These are phyloP conservation scores for Pseudachorutes palmiensis DNA, from an alignment of 1,140 invertebrate species.

Conservation along the genomic window DNA sequence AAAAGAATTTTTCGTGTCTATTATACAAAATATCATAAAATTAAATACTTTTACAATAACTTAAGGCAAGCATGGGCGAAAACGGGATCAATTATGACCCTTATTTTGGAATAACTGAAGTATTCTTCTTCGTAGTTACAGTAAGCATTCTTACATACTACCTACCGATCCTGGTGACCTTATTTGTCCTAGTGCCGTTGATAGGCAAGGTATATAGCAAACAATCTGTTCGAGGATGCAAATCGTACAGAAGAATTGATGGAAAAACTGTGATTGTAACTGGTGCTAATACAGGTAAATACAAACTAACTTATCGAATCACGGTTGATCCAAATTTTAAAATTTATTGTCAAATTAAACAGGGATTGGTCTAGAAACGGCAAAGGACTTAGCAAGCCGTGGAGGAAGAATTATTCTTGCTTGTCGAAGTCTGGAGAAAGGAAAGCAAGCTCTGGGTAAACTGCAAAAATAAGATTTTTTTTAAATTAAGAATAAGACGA, in stretches of 20 bases:
- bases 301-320: no score
- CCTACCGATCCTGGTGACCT: neutral
- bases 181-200: neutral
- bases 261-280: conserved; percentile 50
- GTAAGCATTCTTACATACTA: neutral
- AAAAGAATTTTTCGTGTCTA: no score
- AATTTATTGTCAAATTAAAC: no score
- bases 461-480: neutral
- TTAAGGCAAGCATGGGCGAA: neutral
- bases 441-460: neutral
- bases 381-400: conserved; percentile 5
- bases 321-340: no score
- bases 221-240: conserved; percentile 44
- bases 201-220: conserved; percentile 42
- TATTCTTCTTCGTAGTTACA: neutral
- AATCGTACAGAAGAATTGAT: conserved; percentile 45
- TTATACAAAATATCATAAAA: no score
- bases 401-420: neutral
- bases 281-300: conserved; percentile 48
- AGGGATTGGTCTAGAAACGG: neutral
- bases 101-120: neutral
- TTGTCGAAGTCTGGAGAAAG: conserved; percentile 4
- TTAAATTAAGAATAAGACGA: neutral
- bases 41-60: no score
- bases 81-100: neutral